Base-by-base conservation (phyloP, 2,797 vertebrate species). In the Taenioides sp. region DNA sequence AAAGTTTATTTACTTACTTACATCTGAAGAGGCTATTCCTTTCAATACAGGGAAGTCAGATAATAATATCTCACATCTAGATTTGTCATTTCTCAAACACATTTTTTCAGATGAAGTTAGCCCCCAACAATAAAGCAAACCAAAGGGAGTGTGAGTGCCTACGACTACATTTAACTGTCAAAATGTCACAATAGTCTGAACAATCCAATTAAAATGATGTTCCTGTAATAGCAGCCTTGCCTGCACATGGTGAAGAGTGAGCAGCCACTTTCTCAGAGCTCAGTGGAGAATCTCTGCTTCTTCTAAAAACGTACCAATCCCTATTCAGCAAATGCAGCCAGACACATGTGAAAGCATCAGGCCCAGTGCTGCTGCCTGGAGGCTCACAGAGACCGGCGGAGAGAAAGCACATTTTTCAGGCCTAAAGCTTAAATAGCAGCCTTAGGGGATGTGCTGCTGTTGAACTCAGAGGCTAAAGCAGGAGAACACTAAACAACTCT, bases 401-500 rank as follows among this genome's bases (percentile, higher is more conserved):
- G 79, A 50, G 78, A 87, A 88, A 84, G 70, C 74, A 75, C 80
- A 84, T 87, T 87, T 85, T 85, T 77, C 55, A 86, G 59, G 31
- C 73, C 69, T 75, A 80, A 50, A 81, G 84, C 83, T 86, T 84
- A 86, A 85, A 87, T 85, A 85, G 86, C 80, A 76, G 71, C 72
- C 75, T 83, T 73, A 59, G 17, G 78, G 68, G 77, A 83, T 73
- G 76, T 71, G 70, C 88, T 80, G 82, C 74, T 82, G 80, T 70
- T 86, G 80, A 85, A 84, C 79, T 88, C 69, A 61, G 65, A 69
- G 78, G 78, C 75, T 72, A 67, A 74, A 65, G 76, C 75, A 70
- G 76, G 70, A 83, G 70, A 85, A 86, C 84, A 86, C 80, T 85
- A 87, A 86, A 89, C 80, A 79, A 80, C 78, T 72, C 74, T 86